Evolutionary conservation across 2,113 vertebrate species (phyloP).

Genomic region (Seriola dumerili): DNA sequence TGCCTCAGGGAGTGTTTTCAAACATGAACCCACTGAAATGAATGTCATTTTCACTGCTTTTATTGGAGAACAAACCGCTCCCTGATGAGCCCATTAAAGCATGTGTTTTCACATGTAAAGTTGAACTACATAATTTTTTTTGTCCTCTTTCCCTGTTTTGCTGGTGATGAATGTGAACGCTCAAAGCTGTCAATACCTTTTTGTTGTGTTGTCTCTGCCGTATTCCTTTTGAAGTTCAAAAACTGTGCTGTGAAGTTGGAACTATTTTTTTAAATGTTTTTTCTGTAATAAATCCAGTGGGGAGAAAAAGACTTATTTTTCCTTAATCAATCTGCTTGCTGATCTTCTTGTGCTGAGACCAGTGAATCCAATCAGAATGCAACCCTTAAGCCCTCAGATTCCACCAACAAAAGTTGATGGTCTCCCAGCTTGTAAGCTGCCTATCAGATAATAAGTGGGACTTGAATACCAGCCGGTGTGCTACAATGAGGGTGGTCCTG

Average conservation of each 20-base stretch:
- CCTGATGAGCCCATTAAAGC: conserved; percentile 64
- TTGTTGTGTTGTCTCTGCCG: conserved; percentile 44
- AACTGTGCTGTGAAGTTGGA: conserved; percentile 47
- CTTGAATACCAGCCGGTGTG: conserved; percentile 73
- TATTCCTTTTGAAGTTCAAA: conserved; percentile 60
- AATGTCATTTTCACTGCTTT: conserved; percentile 53
- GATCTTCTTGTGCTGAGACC: conserved; percentile 74
- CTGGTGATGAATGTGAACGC: conserved; percentile 34
- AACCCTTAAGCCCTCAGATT: conserved; percentile 78
- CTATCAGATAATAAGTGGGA: conserved; percentile 83
- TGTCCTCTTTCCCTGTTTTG: background rate
- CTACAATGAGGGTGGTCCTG: conserved; percentile 65
- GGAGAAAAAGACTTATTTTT: conserved; percentile 47
- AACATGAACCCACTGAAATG: conserved; percentile 51
- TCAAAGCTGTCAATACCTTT: conserved; percentile 44
- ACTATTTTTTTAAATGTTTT: conserved; percentile 46
- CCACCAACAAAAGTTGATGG: conserved; percentile 77
- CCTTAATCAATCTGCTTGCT: conserved; percentile 75
- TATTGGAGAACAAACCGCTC: conserved; percentile 63
- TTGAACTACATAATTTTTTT: conserved; percentile 27
- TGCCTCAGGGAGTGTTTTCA: conserved; percentile 63
- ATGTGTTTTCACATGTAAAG: conserved; percentile 55
- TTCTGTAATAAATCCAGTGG: conserved; percentile 55
- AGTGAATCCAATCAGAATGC: conserved; percentile 79
- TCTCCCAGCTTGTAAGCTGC: conserved; percentile 82